Evolutionary conservation across 2,797 vertebrate genomes (phyloP), one percentile per base, ranked within the genome.

Genomic region (Delichon dasypus): DNA sequence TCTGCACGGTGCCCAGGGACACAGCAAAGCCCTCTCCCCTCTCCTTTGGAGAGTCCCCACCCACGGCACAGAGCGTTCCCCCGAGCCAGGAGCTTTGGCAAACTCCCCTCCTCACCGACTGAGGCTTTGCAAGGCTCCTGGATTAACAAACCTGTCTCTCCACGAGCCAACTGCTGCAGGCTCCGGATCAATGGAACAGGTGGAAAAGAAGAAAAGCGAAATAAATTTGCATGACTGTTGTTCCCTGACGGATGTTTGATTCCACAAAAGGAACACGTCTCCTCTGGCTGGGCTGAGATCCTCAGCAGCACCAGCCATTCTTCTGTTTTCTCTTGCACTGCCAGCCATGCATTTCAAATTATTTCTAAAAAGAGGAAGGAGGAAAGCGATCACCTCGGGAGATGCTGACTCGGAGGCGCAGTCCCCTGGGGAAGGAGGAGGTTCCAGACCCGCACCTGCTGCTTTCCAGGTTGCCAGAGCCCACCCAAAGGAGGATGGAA

Each of bases 141-240:
- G 51, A 67, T 71, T 40, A 87, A 85, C 57, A 64, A 91, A 74
- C 23, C 34, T 38, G 21, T 23, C 71, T 29, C 54, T 80, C 77
- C 9, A 4, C 3, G 47, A 93, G 82, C 92, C 75, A 73, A 7
- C 53, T 55, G 57, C 92, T 58, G 8, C 10, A 51, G 91, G 74
- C 66, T 89, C 13, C 1, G 0, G 62, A 91, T 87, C 92, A 85
- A 87, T 57, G 54, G 50, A 89, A 92, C 7, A 78, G 85, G 88
- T 84, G 27, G 54, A 80, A 73, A 42, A 80, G 66, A 84, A 85
- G 71, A 91, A 87, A 94, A 81, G 53, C 2, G 0, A 60, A 78
- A 82, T 60, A 75, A 94, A 93, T 91, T 60, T 93, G 85, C 92
- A 34, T 42, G 92, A 25, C 38, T 38, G 38, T 58, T 72, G 58